phyloP scores from a whole-genome alignment of 2,113 vertebrate species.

The Ceuthmochares aereus region DNA sequence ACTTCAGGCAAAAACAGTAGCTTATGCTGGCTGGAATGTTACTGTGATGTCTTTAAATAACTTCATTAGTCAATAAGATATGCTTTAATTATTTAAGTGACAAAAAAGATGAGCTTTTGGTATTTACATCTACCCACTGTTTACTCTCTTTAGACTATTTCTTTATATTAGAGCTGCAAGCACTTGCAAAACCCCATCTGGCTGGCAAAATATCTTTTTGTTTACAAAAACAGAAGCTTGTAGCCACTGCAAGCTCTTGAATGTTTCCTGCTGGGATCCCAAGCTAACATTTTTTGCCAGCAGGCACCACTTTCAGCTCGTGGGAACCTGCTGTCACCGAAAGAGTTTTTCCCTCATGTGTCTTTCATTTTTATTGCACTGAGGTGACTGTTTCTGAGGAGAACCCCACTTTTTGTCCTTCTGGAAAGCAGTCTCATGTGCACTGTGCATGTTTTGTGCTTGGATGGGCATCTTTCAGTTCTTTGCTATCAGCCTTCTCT shows the following conservation, averaged over 20 bases:
- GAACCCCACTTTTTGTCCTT: not conserved
- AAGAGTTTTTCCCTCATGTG: conserved; percentile 36
- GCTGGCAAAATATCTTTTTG: conserved; percentile 29
- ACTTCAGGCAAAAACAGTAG: conserved; percentile 72
- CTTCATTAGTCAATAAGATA: conserved; percentile 70
- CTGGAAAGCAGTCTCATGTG: not conserved
- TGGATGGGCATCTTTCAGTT: not conserved
- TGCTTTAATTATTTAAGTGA: conserved; percentile 75
- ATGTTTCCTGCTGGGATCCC: conserved; percentile 43
- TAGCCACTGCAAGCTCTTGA: conserved; percentile 1
- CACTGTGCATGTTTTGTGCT: not conserved
- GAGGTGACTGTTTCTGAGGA: not conserved
- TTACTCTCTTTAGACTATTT: conserved; percentile 64
- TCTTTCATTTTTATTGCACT: conserved; percentile 10
- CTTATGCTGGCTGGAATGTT: conserved; percentile 48
- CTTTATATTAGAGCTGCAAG: conserved; percentile 37
- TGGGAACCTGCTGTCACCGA: conserved; percentile 39
- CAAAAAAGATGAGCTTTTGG: conserved; percentile 41
- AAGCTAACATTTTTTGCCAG: conserved; percentile 51
- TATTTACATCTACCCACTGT: conserved; percentile 61
- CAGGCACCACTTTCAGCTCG: conserved; percentile 34
- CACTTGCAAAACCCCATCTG: conserved; percentile 50
- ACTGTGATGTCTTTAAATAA: conserved; percentile 71
- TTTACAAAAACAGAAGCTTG: conserved; percentile 59
- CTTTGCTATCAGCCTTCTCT: not conserved